Base-by-base conservation (phyloP, 2,797 vertebrate species). In the Babyrousa celebensis region DNA sequence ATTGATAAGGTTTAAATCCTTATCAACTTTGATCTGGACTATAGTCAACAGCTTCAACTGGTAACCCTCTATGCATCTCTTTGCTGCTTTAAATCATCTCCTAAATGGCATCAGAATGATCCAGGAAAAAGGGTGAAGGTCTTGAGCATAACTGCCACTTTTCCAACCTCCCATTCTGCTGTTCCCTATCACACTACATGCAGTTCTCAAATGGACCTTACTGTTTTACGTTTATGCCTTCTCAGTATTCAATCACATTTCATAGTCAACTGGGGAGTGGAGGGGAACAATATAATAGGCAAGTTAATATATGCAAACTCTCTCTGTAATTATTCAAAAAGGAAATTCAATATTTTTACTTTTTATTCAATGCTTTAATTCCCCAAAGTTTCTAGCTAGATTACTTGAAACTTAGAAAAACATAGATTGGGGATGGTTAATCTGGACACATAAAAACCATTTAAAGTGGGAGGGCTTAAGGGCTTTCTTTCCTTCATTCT, bases 341-440 rank as follows among this genome's bases (percentile, higher is more conserved):
- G 52, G 11, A 86, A 79, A 29, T 25, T 6, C 6, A 79, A 17
- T 67, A 54, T 18, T 79, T 92, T 78, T 62, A 63, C 68, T 68
- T 56, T 91, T 36, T 70, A 72, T 70, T 85, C 56, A 92, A 14
- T 63, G 20, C 25, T 92, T 91, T 85, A 80, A 75, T 23, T 58
- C 5, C 12, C n/a, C 32, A 72, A 60, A 82, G n/a, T 94, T 74
- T 96, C 58, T 63, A 82, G 75, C 25, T n/a, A 74, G 21, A 88
- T 9, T 32, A 58, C 48, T 86, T 27, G 85, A 78, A 88, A 74
- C 29, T 70, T 83, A 63, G 62, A 56, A 71, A 23, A 9, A 12
- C 14, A 12, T 82, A 62, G 85, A 56, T 56, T 92, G 67, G 25
- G 16, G 82, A 15, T 40, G 48, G 62, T n/a, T 70, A 21, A 80